Conservation (phyloP, 2,113 vertebrate species). For the Triplophysa tibetana region DNA sequence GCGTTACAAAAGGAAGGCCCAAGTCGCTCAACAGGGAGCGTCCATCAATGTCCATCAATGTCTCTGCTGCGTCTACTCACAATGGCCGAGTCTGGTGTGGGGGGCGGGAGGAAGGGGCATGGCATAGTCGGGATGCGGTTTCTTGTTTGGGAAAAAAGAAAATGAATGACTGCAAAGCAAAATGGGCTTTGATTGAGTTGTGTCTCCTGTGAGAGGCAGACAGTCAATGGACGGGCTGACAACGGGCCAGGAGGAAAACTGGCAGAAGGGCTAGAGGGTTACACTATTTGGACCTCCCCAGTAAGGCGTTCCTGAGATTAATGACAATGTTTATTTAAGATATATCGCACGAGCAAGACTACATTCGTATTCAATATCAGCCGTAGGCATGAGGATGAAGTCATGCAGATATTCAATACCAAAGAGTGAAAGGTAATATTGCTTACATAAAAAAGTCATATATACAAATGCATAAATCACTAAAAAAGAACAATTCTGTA, state of each 20-base stretch:
- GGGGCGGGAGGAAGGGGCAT: neutral
- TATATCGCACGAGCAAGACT: no score
- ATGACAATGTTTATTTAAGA: neutral
- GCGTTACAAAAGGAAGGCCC: constrained; percentile 19
- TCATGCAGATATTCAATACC: no score
- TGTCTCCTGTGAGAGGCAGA: constrained; percentile 20
- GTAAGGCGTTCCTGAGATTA: neutral
- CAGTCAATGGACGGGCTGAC: neutral
- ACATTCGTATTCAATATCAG: no score
- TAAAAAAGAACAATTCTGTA: no score
- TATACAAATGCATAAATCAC: no score
- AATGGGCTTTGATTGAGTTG: constrained; percentile 22
- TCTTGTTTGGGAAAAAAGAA: neutral
- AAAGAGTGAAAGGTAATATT: no score
- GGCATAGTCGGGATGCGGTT: neutral
- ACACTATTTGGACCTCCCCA: neutral
- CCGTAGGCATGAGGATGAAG: no score
- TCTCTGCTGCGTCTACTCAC: constrained; percentile 26
- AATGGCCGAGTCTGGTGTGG: neutral
- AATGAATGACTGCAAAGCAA: constrained; percentile 13
- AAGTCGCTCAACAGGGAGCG: constrained; percentile 38
- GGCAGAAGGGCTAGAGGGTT: neutral
- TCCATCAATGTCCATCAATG: constrained; percentile 47
- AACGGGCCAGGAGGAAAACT: neutral
- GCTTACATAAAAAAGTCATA: no score